These are phyloP conservation scores for Drosophila varians DNA, from an alignment of 1,140 invertebrate genomes.

Conservation along the genomic window DNA sequence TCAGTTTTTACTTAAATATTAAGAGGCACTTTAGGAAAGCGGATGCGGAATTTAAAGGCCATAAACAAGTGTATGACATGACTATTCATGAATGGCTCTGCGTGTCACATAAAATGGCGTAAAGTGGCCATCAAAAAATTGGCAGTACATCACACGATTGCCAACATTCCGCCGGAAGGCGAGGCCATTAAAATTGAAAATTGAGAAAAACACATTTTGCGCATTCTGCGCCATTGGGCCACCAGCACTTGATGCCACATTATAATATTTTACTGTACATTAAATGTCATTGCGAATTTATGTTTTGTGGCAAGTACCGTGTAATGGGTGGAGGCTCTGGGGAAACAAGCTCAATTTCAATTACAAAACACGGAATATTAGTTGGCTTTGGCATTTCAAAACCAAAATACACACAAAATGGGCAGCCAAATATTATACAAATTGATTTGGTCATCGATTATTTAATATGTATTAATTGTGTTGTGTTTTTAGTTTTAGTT, in stretches of 20 bases:
- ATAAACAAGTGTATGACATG: conserved; percentile 51
- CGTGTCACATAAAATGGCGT: conserved; percentile 58
- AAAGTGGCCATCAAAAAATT: conserved; percentile 76
- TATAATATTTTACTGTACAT: conserved; percentile 61
- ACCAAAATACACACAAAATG: conserved; percentile 7
- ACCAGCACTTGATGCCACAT: conserved; percentile 20
- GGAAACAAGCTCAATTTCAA: conserved; percentile 12
- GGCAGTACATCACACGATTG: conserved; percentile 40
- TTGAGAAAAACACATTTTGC: conserved; percentile 64
- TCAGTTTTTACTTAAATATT: conserved; percentile 9
- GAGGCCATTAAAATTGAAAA: conserved; percentile 69
- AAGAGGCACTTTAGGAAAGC: conserved; percentile 30
- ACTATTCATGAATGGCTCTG: conserved; percentile 61
- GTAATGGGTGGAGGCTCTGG: conserved; percentile 2
- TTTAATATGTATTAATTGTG: neutral
- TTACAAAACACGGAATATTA: neutral
- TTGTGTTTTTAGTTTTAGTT: neutral
- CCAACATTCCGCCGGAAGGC: conserved; percentile 5
- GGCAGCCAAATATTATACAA: neutral
- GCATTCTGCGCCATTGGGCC: conserved; percentile 44
- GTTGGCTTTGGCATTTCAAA: neutral
- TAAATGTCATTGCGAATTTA: conserved; percentile 67
- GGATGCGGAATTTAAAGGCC: conserved; percentile 25
- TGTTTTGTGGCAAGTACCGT: conserved; percentile 17
- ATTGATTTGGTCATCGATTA: conserved; percentile 17